Evolutionary conservation across 2,797 vertebrate species (phyloP).

Genomic region (Okamejei kenojei): DNA sequence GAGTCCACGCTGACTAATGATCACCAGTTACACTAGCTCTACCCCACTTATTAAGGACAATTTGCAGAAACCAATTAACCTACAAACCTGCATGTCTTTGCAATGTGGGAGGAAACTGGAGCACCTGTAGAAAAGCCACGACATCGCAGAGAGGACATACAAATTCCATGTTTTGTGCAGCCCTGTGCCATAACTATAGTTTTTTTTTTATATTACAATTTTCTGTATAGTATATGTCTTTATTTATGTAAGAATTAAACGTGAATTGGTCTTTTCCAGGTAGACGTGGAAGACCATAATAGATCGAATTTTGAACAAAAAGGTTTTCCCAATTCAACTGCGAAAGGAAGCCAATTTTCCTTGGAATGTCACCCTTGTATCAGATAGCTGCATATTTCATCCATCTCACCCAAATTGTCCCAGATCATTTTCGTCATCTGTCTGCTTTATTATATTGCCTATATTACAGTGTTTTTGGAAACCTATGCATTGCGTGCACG

Average conservation of each 20-base stretch:
- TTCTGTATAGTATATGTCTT: not conserved
- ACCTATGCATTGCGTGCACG: constrained; percentile 67
- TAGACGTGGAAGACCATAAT: no score
- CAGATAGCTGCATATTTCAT: constrained; percentile 54
- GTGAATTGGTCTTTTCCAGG: constrained; percentile 25
- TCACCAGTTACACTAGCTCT: no score
- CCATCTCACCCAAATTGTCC: constrained; percentile 53
- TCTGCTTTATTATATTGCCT: constrained; percentile 68
- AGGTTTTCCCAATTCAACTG: no score
- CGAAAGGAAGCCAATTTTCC: constrained; percentile 51
- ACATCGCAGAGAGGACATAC: no score
- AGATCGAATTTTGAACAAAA: not conserved
- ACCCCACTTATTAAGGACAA: no score
- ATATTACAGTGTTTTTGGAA: constrained; percentile 63
- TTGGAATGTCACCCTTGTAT: constrained; percentile 61
- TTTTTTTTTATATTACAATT: not conserved
- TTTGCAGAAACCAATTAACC: no score
- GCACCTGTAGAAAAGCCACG: no score
- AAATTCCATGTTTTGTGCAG: no score
- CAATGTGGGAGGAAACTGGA: no score
- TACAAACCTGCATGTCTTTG: no score
- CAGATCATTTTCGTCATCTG: constrained; percentile 53
- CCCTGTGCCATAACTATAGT: no score
- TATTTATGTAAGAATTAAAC: not conserved
- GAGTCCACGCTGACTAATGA: no score